Conservation (phyloP, 1,140 invertebrate species). For the Pseudomyrmex dendroicus region DNA sequence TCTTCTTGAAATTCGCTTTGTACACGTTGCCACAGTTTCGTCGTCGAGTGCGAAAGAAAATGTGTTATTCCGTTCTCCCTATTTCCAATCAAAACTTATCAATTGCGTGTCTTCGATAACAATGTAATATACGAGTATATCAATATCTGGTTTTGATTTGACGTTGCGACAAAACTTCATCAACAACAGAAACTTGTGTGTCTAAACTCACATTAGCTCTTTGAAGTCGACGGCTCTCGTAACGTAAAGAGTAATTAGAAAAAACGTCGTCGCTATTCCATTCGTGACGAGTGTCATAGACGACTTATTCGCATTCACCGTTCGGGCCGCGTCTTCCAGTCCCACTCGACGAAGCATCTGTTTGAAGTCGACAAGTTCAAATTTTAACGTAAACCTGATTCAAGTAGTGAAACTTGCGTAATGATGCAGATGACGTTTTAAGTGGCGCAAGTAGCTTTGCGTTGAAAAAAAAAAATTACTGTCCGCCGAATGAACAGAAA, state of each 20-base stretch:
- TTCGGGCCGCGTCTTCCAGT: slow-evolving; percentile 55
- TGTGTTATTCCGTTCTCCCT: slow-evolving; percentile 68
- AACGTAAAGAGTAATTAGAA: slow-evolving; percentile 68
- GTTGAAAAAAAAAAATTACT: no score
- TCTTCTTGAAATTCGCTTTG: slow-evolving; percentile 60
- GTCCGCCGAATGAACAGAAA: no score
- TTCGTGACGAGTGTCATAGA: slow-evolving; percentile 65
- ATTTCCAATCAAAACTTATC: slow-evolving; percentile 7
- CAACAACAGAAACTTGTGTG: background rate
- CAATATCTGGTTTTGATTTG: no score
- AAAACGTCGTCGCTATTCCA: slow-evolving; percentile 63
- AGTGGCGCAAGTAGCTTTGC: no score
- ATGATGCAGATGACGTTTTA: no score
- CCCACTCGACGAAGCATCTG: slow-evolving; percentile 44
- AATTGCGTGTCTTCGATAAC: background rate
- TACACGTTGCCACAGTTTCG: slow-evolving; percentile 62
- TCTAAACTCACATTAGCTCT: slow-evolving; percentile 63
- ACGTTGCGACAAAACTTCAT: background rate
- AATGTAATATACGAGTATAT: background rate
- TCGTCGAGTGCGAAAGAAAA: slow-evolving; percentile 52
- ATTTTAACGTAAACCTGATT: background rate
- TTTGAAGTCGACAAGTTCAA: background rate
- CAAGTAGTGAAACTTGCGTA: no score
- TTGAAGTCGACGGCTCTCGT: slow-evolving; percentile 71
- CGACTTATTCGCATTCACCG: slow-evolving; percentile 59